Evolutionary conservation across 1,140 invertebrate genomes (phyloP), one percentile per base, ranked within the genome.

Genomic region (Drosophila guanche): DNA sequence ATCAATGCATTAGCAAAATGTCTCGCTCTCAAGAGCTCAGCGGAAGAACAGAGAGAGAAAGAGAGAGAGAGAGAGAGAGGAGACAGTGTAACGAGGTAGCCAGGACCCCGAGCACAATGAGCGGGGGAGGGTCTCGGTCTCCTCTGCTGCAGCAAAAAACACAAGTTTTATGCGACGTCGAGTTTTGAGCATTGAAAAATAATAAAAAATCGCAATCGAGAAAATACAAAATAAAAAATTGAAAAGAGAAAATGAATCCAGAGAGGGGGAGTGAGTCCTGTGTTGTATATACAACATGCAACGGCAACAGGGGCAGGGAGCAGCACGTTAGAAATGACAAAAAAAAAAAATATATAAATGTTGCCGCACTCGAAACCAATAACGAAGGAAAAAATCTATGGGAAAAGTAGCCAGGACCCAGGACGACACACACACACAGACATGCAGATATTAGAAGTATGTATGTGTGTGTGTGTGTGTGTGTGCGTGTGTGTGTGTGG

Each of bases 1-100:
- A 90, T 90, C 86, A 90, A 90, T 90, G 86, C 86, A 90, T 90
- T 90, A 90, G 86, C 77, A 88, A 86, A 86, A 86, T 86, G 83
- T 88, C 83, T 86, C 83, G 83, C 77, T 86, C 76, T 79, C 75
- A 79, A 37, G 33, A 37, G 33, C 8, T 10, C 8, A 37, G 33
- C 33, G 29, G 10, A 3, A 10, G 33, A 4, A 10, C 10, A 8
- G 10, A 0, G 10, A 12, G 27, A 7, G 27, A 33, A 37, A n/a
- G n/a, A n/a, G n/a, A n/a, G n/a, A n/a, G n/a, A n/a, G n/a, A n/a
- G n/a, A n/a, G 79, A 70, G 67, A 55, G 67, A 73, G 66, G 80
- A 56, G 76, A 79, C 80, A 66, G 53, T 69, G 76, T 72, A 79
- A 69, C 76, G 50, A 72, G 59, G 33, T 37, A 37, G 33, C 8